phyloP scores from a whole-genome alignment of 2,113 vertebrate species.

The Acanthisitta chloris region DNA sequence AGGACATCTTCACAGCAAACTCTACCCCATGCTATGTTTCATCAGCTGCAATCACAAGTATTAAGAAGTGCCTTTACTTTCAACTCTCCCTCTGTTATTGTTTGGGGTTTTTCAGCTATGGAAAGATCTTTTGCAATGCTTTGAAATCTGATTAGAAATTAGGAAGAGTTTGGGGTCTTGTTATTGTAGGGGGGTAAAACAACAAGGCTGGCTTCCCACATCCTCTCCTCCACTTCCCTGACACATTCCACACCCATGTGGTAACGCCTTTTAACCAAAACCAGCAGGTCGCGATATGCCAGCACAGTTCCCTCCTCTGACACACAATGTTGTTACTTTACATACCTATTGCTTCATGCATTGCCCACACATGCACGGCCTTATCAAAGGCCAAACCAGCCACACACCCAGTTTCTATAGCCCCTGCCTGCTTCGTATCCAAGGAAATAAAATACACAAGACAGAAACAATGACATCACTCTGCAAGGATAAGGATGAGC shows the following conservation, averaged over 20 bases:
- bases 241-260: constrained; percentile 36
- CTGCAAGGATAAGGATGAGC: background rate
- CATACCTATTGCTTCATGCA: background rate
- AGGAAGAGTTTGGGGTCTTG: background rate
- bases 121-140: constrained; percentile 44
- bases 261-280: constrained; percentile 37
- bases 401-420: constrained; percentile 56
- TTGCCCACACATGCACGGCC: background rate
- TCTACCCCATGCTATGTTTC: background rate
- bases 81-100: constrained; percentile 19
- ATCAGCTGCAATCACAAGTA: background rate
- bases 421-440: constrained; percentile 1
- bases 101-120: constrained; percentile 44
- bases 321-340: background rate
- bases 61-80: constrained; percentile 8
- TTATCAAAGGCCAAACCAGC: constrained; percentile 42
- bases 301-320: background rate
- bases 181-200: constrained; percentile 8
- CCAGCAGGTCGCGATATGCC: background rate
- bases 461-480: constrained; percentile 56
- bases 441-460: constrained; percentile 62
- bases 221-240: background rate
- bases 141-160: constrained; percentile 43
- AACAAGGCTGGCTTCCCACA: constrained; percentile 14
- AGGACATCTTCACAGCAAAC: background rate